Evolutionary conservation across 1,140 invertebrate genomes (phyloP).

Genomic region (Drosophila rhopaloa): DNA sequence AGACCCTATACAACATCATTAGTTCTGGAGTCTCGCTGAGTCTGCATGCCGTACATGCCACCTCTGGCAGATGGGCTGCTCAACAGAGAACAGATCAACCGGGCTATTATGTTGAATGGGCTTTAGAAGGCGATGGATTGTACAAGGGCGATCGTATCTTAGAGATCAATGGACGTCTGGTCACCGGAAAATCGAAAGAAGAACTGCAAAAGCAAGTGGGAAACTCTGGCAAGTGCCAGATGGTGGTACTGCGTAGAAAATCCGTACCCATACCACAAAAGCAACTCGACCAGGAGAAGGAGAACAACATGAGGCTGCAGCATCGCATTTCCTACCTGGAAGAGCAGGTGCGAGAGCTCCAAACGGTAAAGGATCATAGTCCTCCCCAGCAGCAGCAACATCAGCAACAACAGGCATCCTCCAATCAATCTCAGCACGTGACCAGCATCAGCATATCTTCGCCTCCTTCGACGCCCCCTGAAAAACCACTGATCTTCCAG

Average conservation of each 20-base stretch:
- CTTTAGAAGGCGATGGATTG: conserved; percentile 89
- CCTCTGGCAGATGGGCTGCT: conserved; percentile 87
- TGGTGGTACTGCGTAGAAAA: conserved; percentile 87
- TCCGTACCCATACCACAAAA: conserved; percentile 67
- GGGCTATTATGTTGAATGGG: conserved; percentile 90
- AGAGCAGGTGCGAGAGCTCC: conserved; percentile 91
- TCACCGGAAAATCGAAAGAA: conserved; percentile 89
- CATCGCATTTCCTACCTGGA: conserved; percentile 95
- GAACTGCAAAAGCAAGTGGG: conserved; percentile 86
- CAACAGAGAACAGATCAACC: conserved; percentile 86
- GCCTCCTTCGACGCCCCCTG: conserved; percentile 69
- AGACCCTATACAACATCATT: conserved; percentile 76
- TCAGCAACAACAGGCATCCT: conserved; percentile 18
- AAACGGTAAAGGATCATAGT: conserved; percentile 82
- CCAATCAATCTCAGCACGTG: conserved; percentile 66
- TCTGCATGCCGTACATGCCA: conserved; percentile 88
- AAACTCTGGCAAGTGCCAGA: conserved; percentile 83
- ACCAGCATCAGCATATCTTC: conserved; percentile 84
- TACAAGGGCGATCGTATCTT: conserved; percentile 92
- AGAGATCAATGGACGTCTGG: conserved; percentile 93
- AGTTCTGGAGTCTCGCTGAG: conserved; percentile 85
- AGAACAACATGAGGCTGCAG: conserved; percentile 93
- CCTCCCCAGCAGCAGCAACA: conserved; percentile 25
- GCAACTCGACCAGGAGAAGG: conserved; percentile 85
- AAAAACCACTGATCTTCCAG: conserved; percentile 80